Percentiles rank a stretch among this genome's conserved stretches.
These are phyloP conservation scores for Conus canariensis DNA, from an alignment of 2,888 invertebrate species.

Conservation along the genomic window DNA sequence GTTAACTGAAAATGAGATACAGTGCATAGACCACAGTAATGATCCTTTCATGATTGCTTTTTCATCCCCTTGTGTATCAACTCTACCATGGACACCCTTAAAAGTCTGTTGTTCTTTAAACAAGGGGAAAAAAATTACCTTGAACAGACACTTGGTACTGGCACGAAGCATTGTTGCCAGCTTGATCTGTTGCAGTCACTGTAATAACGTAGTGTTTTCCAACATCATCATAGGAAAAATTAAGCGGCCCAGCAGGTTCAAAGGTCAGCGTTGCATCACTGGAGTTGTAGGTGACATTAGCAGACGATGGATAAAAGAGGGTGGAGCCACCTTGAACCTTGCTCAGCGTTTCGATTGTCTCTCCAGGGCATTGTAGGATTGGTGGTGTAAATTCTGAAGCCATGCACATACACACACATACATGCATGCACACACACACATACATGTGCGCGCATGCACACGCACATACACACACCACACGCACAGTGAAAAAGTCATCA, in stretches of 20 bases:
- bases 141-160: slow-evolving; percentile 37
- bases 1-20: no score
- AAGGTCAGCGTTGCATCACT: slow-evolving; percentile 2
- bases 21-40: no score
- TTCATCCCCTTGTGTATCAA: no score
- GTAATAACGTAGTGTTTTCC: slow-evolving; percentile 2
- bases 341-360: neutral
- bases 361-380: slow-evolving; percentile 37
- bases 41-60: no score
- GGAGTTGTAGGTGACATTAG: slow-evolving; percentile 29
- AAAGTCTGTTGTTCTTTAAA: no score
- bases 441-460: neutral
- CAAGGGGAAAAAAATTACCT: slow-evolving; percentile 21
- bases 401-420: slow-evolving; percentile 24
- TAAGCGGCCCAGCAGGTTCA: neutral
- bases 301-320: slow-evolving; percentile 1
- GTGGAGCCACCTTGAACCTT: neutral
- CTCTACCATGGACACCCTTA: no score
- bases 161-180: slow-evolving; percentile 40
- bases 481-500: no score
- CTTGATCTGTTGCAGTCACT: slow-evolving; percentile 35
- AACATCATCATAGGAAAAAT: slow-evolving; percentile 25
- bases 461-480: slow-evolving; percentile 20
- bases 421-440: slow-evolving; percentile 15
- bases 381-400: slow-evolving; percentile 40